Percentiles rank a stretch among this genome's conserved stretches.
phyloP scores from a whole-genome alignment of 2,113 vertebrate genomes.

The Sisor rabdophorus region DNA sequence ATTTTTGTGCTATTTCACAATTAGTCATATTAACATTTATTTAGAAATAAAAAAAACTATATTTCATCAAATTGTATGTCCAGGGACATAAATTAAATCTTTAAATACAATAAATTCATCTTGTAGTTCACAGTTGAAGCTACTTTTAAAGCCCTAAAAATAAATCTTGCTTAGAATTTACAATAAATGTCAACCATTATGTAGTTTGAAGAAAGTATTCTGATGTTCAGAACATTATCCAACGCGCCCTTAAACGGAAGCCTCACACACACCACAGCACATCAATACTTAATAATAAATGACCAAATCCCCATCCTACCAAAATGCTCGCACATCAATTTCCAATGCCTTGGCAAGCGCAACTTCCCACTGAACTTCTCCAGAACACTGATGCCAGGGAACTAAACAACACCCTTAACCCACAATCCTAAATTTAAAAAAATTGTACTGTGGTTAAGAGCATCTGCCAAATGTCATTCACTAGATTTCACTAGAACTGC shows the following conservation, averaged over 20 bases:
- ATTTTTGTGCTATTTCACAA: no score
- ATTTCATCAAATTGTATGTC: no score
- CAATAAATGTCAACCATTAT: neutral
- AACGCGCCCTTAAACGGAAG: slow-evolving; percentile 38
- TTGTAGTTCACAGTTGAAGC: no score
- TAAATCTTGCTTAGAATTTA: neutral
- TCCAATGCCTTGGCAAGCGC: slow-evolving; percentile 39
- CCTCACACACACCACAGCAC: slow-evolving; percentile 42
- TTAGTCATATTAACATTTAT: no score
- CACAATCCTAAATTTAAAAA: neutral
- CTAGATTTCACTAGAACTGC: slow-evolving; percentile 28
- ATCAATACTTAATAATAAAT: slow-evolving; percentile 37
- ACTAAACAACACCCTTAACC: slow-evolving; percentile 13
- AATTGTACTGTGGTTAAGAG: no score
- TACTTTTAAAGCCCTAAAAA: neutral
- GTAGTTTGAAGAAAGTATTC: neutral
- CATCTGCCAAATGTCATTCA: no score
- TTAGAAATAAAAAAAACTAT: no score
- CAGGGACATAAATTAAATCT: no score
- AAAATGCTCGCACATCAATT: slow-evolving; percentile 34
- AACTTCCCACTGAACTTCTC: slow-evolving; percentile 43
- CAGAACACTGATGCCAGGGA: slow-evolving; percentile 31
- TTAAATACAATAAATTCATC: no score
- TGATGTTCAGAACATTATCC: slow-evolving; percentile 42
- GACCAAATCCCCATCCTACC: slow-evolving; percentile 24